These are phyloP conservation scores for Orientallactaga sibirica DNA, from an alignment of 2,797 vertebrate species.

Conservation along the genomic window DNA sequence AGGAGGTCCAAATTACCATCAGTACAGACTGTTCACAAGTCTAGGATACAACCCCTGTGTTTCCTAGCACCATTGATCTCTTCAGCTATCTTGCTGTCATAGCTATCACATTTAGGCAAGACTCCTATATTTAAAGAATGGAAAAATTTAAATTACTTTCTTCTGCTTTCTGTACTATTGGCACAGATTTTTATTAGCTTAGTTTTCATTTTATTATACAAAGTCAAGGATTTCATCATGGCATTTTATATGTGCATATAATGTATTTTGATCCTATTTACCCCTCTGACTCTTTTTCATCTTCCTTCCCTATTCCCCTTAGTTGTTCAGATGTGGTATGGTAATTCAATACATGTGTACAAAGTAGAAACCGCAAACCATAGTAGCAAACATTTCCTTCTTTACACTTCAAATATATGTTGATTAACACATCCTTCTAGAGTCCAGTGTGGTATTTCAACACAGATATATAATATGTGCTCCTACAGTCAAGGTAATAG, in stretches of 20 bases:
- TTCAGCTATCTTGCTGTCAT: not conserved
- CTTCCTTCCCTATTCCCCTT: not conserved
- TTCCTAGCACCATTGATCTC: too few relatives aligned
- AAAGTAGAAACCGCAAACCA: not conserved
- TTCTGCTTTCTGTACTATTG: not conserved
- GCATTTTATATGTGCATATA: not conserved
- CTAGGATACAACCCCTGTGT: not conserved
- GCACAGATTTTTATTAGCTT: not conserved
- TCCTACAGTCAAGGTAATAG: not conserved
- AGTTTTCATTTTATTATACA: not conserved
- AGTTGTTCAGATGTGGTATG: not conserved
- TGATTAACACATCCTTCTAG: not conserved
- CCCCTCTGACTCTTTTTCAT: not conserved
- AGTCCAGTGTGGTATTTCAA: too few relatives aligned
- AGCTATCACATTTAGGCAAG: accelerated
- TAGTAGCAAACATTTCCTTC: not conserved
- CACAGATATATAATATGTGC: not conserved
- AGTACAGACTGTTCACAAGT: accelerated
- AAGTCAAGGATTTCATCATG: too few relatives aligned
- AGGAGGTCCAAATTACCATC: not conserved
- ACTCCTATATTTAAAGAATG: too few relatives aligned
- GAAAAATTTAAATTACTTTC: not conserved
- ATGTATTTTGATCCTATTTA: not conserved
- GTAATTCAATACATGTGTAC: not conserved
- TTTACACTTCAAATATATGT: not conserved